Conservation (phyloP, 92 coral and sea anemone species). For the Palythoa heliodiscus region DNA sequence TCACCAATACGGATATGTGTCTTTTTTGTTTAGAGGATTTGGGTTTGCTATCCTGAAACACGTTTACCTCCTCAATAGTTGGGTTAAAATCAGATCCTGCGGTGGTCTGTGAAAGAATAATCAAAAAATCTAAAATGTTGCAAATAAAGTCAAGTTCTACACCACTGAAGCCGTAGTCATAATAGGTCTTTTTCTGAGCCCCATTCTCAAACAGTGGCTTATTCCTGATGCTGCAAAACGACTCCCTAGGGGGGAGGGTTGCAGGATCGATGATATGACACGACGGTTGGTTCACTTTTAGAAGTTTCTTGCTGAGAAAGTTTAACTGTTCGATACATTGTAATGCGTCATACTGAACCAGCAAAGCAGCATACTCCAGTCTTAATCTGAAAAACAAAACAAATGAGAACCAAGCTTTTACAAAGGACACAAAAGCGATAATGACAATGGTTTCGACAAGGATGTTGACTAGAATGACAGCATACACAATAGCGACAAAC, state of each 20-base stretch:
- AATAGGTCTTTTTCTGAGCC: constrained; percentile 29
- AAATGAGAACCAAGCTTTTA: background rate
- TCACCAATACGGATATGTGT: constrained; percentile 57
- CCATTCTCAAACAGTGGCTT: constrained; percentile 50
- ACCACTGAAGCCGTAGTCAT: constrained; percentile 65
- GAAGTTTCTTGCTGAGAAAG: constrained; percentile 69
- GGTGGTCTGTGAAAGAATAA: constrained; percentile 46
- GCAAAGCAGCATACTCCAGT: constrained; percentile 54
- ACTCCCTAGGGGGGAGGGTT: constrained; percentile 74
- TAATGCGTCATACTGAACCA: constrained; percentile 73
- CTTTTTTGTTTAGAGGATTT: constrained; percentile 32
- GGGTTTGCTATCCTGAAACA: constrained; percentile 46
- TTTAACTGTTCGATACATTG: constrained; percentile 60
- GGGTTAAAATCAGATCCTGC: constrained; percentile 76
- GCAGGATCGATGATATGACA: constrained; percentile 79
- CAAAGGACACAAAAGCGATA: background rate
- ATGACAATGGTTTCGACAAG: background rate
- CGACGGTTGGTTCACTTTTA: constrained; percentile 65
- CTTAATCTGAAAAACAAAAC: constrained; percentile 39
- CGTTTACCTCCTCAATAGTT: constrained; percentile 57
- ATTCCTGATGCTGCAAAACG: constrained; percentile 53
- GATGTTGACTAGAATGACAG: too few relatives aligned
- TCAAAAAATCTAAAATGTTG: constrained; percentile 54
- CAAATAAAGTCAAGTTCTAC: constrained; percentile 67
- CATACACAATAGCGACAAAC: too few relatives aligned